Base-by-base conservation (phyloP, 2,888 invertebrate genomes). In the Cephus spinipes region DNA sequence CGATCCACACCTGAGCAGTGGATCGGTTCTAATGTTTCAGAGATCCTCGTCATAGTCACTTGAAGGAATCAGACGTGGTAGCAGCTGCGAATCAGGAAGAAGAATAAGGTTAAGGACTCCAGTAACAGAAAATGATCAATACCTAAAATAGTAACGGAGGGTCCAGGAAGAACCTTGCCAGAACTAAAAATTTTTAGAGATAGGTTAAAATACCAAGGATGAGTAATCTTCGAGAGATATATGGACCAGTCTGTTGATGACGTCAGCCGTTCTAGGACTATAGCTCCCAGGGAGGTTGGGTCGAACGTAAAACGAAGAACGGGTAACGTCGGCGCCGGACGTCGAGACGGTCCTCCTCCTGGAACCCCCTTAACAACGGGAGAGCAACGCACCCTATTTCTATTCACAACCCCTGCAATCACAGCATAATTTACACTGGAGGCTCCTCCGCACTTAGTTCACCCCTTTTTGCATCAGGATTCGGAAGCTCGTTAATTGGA, bases 231-330 rank as follows among this genome's bases (percentile, higher is more conserved):
- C 31, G 9, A 71, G 74, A 35, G 35, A 73, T n/a, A 34, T 34
- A 73, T 34, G 15, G n/a, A 4, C 81, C 35, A 33, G 34, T 79
- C 81, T 79, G 83, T n/a, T n/a, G 76, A 73, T 83, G 83, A 83
- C 83, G 80, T 83, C 83, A 83, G 69, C 78, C 34, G 74, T 79
- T 78, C 75, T 76, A 76, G 83, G 83, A 81, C 82, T 78, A 80
- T 79, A 83, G 83, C 81, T 81, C 83, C 80, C 77, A 32, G 69
- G 69, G 6, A 15, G 31, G 23, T 1, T 55, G 12, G 71, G 71
- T 32, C 69, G 31, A 69, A 69, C 69, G 69, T 15, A 9, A 71
- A 71, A 31, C 71, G 71, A 71, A 15, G 31, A 33, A 71, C 71
- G 31, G 71, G 71, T 32, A 71, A 55, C 77, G 71, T 73, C 78